phyloP scores from a whole-genome alignment of 30 jellyfish, hydroid and myxozoan genomes.

The Pelagia noctiluca region DNA sequence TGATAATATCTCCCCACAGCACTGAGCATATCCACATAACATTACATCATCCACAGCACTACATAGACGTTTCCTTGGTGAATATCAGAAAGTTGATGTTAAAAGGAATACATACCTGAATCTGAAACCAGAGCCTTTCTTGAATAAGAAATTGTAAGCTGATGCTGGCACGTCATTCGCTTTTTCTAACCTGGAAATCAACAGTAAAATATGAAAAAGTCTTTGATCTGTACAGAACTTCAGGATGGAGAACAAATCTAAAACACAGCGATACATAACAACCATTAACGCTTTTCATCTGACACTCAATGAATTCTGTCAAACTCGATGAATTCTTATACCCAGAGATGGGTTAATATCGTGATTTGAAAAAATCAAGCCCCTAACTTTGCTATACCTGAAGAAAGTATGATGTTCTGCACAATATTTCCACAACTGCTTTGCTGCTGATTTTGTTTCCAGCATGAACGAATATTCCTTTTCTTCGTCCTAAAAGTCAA shows the following conservation, averaged over 20 bases:
- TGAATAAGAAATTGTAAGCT: slow-evolving; percentile 92
- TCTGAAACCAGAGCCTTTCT: slow-evolving; percentile 91
- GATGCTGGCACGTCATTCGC: slow-evolving; percentile 98
- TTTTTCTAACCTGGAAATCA: slow-evolving; percentile 91
- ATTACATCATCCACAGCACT: no score
- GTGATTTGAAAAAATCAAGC: background rate
- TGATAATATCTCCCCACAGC: no score
- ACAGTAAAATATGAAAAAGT: no score
- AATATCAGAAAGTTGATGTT: no score
- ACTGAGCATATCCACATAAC: no score
- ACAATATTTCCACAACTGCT: slow-evolving; percentile 92
- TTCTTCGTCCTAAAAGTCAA: slow-evolving; percentile 86
- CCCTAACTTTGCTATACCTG: no score
- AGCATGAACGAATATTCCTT: slow-evolving; percentile 89
- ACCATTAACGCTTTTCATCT: no score
- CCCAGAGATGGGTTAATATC: background rate
- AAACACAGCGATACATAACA: no score
- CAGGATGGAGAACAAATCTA: no score
- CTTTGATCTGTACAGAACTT: no score
- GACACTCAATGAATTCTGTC: background rate
- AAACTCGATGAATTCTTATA: background rate
- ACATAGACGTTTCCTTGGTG: no score
- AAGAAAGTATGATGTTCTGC: slow-evolving; percentile 99
- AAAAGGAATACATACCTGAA: slow-evolving; percentile 73
- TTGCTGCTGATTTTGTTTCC: slow-evolving; percentile 83